Evolutionary conservation across 2,888 invertebrate species (phyloP).

Genomic region (Panzeria rudis): DNA sequence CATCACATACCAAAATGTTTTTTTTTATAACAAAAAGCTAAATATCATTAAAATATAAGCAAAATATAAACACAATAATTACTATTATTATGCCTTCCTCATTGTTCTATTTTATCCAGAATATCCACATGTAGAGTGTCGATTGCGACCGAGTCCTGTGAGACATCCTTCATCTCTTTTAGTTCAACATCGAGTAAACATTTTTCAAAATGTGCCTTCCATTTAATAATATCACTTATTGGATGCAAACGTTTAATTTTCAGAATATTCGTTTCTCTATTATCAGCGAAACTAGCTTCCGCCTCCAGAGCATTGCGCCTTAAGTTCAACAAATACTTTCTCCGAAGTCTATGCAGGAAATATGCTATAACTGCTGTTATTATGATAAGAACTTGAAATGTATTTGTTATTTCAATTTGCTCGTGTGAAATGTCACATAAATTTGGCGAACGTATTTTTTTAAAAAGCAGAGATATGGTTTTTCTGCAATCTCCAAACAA

Average conservation of each 20-base stretch:
- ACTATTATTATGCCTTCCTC: not conserved
- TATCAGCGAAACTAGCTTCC: conserved; percentile 68
- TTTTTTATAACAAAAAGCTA: not conserved
- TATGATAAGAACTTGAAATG: conserved; percentile 57
- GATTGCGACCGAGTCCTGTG: not conserved
- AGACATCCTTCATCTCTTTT: not conserved
- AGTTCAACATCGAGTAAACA: not conserved
- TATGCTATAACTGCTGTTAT: conserved; percentile 52
- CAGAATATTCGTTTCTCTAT: conserved; percentile 56
- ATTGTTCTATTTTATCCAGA: not conserved
- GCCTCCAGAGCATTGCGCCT: conserved; percentile 54
- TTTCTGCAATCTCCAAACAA: conserved; percentile 73
- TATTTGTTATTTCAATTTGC: conserved; percentile 59
- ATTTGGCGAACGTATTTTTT: conserved; percentile 66
- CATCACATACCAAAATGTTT: no score
- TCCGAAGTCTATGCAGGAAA: conserved; percentile 68
- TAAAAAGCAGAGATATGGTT: conserved; percentile 72
- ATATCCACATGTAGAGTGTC: not conserved
- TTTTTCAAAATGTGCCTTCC: conserved; percentile 4
- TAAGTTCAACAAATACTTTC: conserved; percentile 54
- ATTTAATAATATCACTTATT: conserved; percentile 66
- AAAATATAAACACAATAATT: not conserved
- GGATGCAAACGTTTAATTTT: conserved; percentile 65
- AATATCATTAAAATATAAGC: not conserved
- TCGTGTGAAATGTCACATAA: conserved; percentile 43